A percentile compares a stretch with the other conserved stretches of the same genome.
These are phyloP conservation scores for Toxotes lorentzi DNA, from an alignment of 2,797 vertebrate species.

Conservation along the genomic window DNA sequence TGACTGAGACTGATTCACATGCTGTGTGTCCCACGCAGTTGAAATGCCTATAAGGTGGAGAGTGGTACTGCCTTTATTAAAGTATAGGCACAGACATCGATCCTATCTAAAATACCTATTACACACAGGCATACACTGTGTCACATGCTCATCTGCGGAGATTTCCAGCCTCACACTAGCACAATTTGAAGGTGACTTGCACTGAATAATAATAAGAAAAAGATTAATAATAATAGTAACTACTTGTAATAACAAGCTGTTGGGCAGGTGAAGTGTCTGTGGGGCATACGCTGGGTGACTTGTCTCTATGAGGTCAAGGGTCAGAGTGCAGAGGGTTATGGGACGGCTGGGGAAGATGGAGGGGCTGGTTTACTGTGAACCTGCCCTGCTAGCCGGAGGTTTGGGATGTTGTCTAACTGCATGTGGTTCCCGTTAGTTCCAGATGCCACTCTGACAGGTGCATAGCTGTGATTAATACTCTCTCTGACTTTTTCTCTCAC, in stretches of 20 bases:
- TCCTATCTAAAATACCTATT: slow-evolving; percentile 83
- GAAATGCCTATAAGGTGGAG: slow-evolving; percentile 82
- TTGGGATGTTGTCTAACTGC: slow-evolving; percentile 80
- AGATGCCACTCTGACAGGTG: slow-evolving; percentile 97
- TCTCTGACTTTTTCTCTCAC: slow-evolving; percentile 70
- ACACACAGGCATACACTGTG: slow-evolving; percentile 62
- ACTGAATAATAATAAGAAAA: not conserved
- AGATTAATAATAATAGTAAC: slow-evolving; percentile 20
- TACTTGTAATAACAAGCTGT: slow-evolving; percentile 16
- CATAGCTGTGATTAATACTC: slow-evolving; percentile 92
- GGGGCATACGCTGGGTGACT: slow-evolving; percentile 49
- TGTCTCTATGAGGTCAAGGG: slow-evolving; percentile 54
- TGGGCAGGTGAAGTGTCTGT: slow-evolving; percentile 63
- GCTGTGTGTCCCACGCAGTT: slow-evolving; percentile 85
- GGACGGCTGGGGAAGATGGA: slow-evolving; percentile 55
- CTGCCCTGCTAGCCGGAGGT: slow-evolving; percentile 72
- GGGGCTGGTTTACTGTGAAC: slow-evolving; percentile 66
- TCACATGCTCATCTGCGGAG: slow-evolving; percentile 59
- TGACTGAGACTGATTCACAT: slow-evolving; percentile 86
- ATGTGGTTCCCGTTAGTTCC: slow-evolving; percentile 96
- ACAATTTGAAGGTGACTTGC: slow-evolving; percentile 64
- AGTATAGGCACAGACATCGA: slow-evolving; percentile 77
- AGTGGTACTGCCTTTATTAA: slow-evolving; percentile 80
- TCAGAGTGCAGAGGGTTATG: slow-evolving; percentile 70
- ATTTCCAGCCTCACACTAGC: slow-evolving; percentile 45